These are phyloP conservation scores for Cataglyphis cursor DNA, from an alignment of 2,888 invertebrate species.

Conservation along the genomic window DNA sequence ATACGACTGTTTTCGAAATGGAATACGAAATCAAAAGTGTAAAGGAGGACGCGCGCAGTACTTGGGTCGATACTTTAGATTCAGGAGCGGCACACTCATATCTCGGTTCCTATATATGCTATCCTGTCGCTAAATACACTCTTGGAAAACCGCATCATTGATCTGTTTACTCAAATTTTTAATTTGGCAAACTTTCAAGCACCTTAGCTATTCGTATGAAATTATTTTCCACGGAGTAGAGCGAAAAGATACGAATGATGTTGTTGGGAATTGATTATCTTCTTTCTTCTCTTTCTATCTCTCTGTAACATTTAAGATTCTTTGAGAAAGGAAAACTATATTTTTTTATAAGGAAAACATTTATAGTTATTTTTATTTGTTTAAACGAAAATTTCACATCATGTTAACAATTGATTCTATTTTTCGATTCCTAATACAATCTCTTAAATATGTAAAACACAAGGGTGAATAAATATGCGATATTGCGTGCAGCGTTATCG, in stretches of 20 bases:
- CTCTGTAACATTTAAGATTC: not conserved
- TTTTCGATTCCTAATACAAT: not conserved
- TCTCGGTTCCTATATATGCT: not conserved
- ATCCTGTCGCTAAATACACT: not conserved
- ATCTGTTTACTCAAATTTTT: not conserved
- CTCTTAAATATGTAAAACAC: not conserved
- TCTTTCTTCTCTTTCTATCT: too few species aligned
- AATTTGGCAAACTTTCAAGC: not conserved
- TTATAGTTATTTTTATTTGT: not conserved
- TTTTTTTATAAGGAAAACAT: not conserved
- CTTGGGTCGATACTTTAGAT: constrained; percentile 56
- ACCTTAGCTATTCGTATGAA: not conserved
- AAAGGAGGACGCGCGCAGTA: constrained; percentile 52
- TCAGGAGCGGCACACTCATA: constrained; percentile 46
- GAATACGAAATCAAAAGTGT: constrained; percentile 51
- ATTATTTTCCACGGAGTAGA: not conserved
- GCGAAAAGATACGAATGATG: not conserved
- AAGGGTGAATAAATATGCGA: not conserved
- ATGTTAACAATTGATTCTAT: not conserved
- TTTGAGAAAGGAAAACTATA: not conserved
- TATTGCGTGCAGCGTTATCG: constrained; percentile 33
- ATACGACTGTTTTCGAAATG: constrained; percentile 49
- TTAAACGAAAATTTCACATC: not conserved
- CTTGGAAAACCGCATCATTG: not conserved
- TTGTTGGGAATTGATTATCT: not conserved